Evolutionary conservation across 2,888 invertebrate genomes (phyloP).

Genomic region (Sarcophaga variegata): DNA sequence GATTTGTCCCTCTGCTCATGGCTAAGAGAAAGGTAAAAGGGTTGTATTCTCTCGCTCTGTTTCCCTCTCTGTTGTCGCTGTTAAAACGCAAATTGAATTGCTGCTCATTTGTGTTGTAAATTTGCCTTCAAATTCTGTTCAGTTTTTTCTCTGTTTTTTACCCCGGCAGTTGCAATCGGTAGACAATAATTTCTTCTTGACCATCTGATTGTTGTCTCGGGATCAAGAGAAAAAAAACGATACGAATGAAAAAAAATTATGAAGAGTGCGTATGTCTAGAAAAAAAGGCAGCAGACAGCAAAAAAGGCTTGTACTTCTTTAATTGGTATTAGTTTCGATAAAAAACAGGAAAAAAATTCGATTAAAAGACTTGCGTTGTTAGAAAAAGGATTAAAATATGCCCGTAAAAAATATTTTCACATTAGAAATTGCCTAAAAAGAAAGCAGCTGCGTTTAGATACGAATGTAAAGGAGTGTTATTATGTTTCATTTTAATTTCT

Average conservation of each 20-base stretch:
- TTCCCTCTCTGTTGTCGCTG: background rate
- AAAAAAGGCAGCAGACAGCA: too few species aligned
- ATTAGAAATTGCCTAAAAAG: background rate
- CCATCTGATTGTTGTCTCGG: slow-evolving; percentile 65
- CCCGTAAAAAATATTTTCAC: background rate
- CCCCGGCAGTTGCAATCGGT: slow-evolving; percentile 59
- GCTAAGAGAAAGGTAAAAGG: slow-evolving; percentile 7
- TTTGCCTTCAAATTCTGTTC: background rate
- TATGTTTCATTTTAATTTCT: background rate
- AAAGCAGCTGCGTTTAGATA: background rate
- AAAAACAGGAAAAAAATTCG: slow-evolving; percentile 22
- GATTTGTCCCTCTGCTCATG: slow-evolving; percentile 73
- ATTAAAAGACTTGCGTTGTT: background rate
- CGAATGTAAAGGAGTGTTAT: background rate
- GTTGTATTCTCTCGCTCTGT: background rate
- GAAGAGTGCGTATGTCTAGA: background rate
- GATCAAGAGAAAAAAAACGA: slow-evolving; percentile 28
- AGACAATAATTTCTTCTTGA: slow-evolving; percentile 38
- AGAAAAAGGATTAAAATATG: slow-evolving; percentile 52
- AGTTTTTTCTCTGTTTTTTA: background rate
- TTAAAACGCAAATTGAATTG: slow-evolving; percentile 60
- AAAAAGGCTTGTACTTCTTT: slow-evolving; percentile 21
- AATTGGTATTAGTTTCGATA: slow-evolving; percentile 21
- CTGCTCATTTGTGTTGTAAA: slow-evolving; percentile 24
- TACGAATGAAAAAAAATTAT: too few species aligned